These are phyloP conservation scores for Elgaria multicarinata DNA, from an alignment of 2,113 vertebrate genomes.

Conservation along the genomic window DNA sequence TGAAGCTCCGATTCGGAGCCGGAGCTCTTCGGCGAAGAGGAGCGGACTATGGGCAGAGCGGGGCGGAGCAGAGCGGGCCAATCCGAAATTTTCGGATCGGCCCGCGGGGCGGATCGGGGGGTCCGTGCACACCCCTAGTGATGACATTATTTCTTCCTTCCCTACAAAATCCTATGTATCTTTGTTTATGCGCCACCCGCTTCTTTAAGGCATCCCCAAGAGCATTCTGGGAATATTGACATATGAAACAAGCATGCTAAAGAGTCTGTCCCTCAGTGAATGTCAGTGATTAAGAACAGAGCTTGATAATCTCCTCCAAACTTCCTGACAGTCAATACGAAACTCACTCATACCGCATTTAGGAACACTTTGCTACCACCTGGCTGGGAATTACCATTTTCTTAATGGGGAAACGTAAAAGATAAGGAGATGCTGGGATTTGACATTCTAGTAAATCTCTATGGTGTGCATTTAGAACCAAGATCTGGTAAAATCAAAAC, in stretches of 20 bases:
- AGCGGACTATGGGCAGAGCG: too few species aligned
- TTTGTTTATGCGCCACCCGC: not conserved
- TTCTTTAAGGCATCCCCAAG: not conserved
- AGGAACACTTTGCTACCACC: conserved; percentile 21
- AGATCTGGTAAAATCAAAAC: not conserved
- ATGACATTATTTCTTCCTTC: not conserved
- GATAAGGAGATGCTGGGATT: not conserved
- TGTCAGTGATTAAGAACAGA: conserved; percentile 15
- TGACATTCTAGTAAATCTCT: not conserved
- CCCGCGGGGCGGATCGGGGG: too few species aligned
- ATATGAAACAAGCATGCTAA: conserved; percentile 20
- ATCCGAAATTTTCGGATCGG: too few species aligned
- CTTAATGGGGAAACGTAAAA: not conserved
- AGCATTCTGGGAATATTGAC: not conserved
- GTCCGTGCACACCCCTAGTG: too few species aligned
- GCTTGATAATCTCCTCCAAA: conserved; percentile 29
- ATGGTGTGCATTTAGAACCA: not conserved
- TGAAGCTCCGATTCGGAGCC: too few species aligned
- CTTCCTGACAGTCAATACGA: conserved; percentile 29
- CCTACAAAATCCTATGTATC: not conserved
- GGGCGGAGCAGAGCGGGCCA: too few species aligned
- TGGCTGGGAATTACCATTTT: conserved; percentile 35
- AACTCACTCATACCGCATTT: conserved; percentile 36
- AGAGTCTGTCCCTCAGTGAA: conserved; percentile 21
- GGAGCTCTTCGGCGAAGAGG: too few species aligned